Conservation (phyloP, 2,888 invertebrate species). For the Stenurella melanura region DNA sequence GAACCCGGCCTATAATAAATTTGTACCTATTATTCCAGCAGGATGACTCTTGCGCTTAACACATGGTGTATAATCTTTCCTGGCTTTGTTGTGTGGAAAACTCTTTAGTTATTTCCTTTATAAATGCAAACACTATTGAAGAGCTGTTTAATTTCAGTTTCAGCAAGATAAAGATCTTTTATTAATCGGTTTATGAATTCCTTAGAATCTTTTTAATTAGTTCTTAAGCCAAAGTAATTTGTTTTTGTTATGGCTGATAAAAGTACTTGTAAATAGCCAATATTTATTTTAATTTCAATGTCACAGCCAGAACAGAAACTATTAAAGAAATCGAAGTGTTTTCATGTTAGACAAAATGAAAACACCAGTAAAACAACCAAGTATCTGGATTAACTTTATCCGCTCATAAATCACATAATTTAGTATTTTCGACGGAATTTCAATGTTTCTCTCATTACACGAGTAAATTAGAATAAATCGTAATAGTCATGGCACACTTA, state of each 20-base stretch:
- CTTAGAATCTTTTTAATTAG: neutral
- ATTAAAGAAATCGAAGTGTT: no score
- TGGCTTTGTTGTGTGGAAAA: neutral
- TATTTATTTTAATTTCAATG: neutral
- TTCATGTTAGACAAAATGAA: no score
- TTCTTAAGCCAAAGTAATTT: neutral
- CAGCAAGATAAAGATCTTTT: neutral
- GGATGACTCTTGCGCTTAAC: neutral
- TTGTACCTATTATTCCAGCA: slow-evolving; percentile 4
- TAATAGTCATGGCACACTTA: no score
- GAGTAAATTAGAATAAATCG: no score
- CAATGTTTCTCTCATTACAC: no score
- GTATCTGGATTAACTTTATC: no score
- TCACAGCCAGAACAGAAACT: no score
- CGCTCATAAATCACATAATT: no score
- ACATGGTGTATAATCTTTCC: neutral
- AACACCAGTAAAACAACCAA: no score
- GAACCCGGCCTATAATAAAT: slow-evolving; percentile 14
- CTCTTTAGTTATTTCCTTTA: neutral
- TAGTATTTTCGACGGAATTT: no score
- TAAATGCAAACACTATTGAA: neutral
- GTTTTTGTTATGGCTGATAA: neutral
- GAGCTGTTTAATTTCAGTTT: neutral
- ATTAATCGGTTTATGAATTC: neutral
- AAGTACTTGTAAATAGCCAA: neutral